Percentiles rank a stretch among this genome's conserved stretches.
Evolutionary conservation across 2,888 invertebrate species (phyloP).

Genomic region (Asteroscopus sphinx): DNA sequence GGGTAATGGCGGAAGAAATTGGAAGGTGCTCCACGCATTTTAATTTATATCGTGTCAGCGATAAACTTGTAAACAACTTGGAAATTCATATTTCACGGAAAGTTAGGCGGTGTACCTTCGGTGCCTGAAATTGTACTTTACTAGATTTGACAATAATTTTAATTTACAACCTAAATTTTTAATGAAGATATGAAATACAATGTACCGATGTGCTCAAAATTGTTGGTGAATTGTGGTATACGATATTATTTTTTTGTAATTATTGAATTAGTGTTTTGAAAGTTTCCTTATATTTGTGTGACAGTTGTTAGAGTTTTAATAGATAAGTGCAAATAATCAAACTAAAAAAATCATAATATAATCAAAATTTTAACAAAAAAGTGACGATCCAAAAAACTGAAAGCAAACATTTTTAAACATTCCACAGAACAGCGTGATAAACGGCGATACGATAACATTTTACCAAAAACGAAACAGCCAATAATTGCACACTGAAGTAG

Average conservation of each 20-base stretch:
- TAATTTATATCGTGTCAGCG: constrained; percentile 69
- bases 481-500: constrained; percentile 17
- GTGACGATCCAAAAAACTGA: not conserved
- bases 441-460: constrained; percentile 8
- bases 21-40: constrained; percentile 71
- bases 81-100: constrained; percentile 49
- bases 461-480: not conserved
- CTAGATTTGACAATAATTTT: constrained; percentile 45
- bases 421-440: not conserved
- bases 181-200: constrained; percentile 7
- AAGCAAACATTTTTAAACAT: not conserved
- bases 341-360: not conserved
- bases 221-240: constrained; percentile 34
- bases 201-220: constrained; percentile 38
- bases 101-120: constrained; percentile 44
- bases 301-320: constrained; percentile 7
- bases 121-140: constrained; percentile 37
- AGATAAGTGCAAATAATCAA: constrained; percentile 16
- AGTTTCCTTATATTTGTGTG: not conserved
- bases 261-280: constrained; percentile 15
- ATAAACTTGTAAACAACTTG: constrained; percentile 60
- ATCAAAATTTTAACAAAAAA: too few species aligned
- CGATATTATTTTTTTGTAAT: constrained; percentile 26
- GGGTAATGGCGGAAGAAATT: constrained; percentile 68
- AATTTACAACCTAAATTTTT: constrained; percentile 18